These are phyloP conservation scores for Norana najaformis DNA, from an alignment of 2,888 invertebrate species.

Conservation along the genomic window DNA sequence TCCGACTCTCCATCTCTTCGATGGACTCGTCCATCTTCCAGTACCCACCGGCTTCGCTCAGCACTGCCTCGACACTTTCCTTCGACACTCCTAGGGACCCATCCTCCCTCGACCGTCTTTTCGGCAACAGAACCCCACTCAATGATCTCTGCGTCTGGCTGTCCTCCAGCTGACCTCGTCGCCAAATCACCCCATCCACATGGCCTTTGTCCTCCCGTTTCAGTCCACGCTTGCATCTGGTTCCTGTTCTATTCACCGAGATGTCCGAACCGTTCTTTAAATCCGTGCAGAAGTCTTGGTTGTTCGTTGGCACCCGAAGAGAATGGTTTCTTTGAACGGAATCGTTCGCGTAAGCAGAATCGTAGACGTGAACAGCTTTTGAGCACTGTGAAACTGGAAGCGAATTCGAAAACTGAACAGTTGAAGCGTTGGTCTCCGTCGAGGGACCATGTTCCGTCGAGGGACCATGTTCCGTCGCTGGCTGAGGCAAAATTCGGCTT, in stretches of 20 bases:
- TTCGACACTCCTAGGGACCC: constrained; percentile 28
- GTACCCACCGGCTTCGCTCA: constrained; percentile 41
- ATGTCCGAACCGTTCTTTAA: background rate
- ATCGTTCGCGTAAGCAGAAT: background rate
- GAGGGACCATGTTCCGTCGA: background rate
- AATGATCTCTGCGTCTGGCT: background rate
- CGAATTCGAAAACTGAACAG: background rate
- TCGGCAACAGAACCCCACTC: constrained; percentile 38
- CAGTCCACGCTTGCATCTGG: background rate
- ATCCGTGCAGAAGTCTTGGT: background rate
- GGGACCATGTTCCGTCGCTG: background rate
- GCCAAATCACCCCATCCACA: background rate
- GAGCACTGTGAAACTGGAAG: background rate
- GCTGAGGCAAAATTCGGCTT: background rate
- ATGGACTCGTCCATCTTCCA: constrained; percentile 33
- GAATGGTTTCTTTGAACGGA: background rate
- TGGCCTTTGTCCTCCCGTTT: background rate
- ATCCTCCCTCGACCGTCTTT: constrained; percentile 40
- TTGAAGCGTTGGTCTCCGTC: background rate
- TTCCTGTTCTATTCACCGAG: background rate
- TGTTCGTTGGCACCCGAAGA: background rate
- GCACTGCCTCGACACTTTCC: constrained; percentile 41
- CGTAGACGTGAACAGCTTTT: background rate
- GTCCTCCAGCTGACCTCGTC: background rate
- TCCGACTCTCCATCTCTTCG: constrained; percentile 31